These are phyloP conservation scores for Notamacropus eugenii DNA, from an alignment of 2,797 vertebrate species.

Conservation along the genomic window DNA sequence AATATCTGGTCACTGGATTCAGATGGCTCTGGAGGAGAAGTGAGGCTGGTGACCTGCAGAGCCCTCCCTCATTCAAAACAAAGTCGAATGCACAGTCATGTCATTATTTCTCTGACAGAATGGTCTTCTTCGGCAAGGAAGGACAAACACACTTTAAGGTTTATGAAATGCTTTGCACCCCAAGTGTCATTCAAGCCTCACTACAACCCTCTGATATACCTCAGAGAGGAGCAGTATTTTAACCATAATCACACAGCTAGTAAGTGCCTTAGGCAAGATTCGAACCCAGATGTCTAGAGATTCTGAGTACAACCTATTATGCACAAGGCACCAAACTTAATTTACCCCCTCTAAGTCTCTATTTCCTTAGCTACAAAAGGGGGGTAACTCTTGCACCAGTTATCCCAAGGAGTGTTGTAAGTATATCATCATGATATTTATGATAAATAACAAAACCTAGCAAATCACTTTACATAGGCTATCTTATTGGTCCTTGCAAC, in stretches of 20 bases:
- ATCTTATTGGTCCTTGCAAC: not conserved
- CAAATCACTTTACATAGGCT: not conserved
- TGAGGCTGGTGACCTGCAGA: too few species aligned
- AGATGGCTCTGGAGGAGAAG: too few species aligned
- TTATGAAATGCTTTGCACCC: not conserved
- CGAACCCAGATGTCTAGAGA: not conserved
- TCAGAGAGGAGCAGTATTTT: not conserved
- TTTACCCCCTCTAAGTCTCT: not conserved
- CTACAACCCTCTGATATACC: not conserved
- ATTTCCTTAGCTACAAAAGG: not conserved
- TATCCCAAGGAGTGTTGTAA: not conserved
- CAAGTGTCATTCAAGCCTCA: not conserved
- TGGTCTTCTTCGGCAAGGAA: too few species aligned
- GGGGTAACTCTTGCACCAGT: not conserved
- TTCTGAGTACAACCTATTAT: not conserved
- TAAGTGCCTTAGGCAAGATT: not conserved
- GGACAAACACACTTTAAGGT: not conserved
- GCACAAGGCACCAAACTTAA: not conserved
- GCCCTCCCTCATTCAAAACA: too few species aligned
- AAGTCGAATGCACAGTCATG: too few species aligned
- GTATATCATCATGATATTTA: not conserved
- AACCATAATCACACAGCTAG: not conserved
- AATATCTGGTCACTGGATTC: too few species aligned
- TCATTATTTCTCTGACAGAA: too few species aligned
- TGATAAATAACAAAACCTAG: not conserved